Conservation (phyloP, 2,113 vertebrate genomes). For the Chiloscyllium plagiosum region DNA sequence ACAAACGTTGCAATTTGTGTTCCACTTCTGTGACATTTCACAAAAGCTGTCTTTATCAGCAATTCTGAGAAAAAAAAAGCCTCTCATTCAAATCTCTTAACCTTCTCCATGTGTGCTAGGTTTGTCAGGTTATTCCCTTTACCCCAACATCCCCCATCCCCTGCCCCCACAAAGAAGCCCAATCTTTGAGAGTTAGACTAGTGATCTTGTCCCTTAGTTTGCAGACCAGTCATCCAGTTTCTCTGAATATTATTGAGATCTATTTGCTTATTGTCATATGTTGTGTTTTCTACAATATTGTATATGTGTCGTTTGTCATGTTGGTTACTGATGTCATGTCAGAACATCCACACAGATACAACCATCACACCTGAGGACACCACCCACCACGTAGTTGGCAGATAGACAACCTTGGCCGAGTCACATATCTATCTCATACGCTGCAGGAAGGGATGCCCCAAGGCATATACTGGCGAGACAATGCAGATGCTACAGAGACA, state of each 20-base stretch:
- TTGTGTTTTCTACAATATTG: background rate
- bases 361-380: no score
- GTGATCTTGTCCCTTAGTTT: background rate
- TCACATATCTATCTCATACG: no score
- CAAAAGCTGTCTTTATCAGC: background rate
- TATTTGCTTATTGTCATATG: background rate
- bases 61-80: background rate
- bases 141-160: no score
- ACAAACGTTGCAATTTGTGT: no score
- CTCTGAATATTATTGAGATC: background rate
- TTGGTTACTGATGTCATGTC: background rate
- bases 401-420: no score
- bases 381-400: no score
- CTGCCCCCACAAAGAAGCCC: no score
- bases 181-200: background rate
- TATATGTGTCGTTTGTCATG: background rate
- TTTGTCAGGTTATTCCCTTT: background rate
- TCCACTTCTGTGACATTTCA: background rate
- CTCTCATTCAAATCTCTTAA: background rate
- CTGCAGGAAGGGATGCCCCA: no score
- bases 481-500: no score
- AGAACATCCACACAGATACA: no score
- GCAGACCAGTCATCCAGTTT: background rate
- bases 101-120: background rate
- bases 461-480: no score